These are phyloP conservation scores for Pristiophorus japonicus DNA, from an alignment of 2,113 vertebrate species.

Conservation along the genomic window DNA sequence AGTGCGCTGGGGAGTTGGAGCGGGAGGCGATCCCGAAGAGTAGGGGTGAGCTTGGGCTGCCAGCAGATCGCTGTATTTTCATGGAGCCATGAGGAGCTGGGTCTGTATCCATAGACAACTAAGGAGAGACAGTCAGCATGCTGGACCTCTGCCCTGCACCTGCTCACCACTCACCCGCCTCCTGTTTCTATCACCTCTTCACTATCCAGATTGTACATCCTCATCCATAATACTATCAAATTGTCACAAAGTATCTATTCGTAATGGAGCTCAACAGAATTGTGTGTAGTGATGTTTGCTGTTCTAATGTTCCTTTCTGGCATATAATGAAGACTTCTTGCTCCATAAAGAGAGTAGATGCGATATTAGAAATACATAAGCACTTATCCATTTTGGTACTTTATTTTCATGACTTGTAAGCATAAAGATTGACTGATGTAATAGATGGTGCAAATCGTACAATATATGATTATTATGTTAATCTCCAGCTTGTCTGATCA, in stretches of 20 bases:
- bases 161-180: not conserved
- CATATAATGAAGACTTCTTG: not conserved
- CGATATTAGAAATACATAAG: not conserved
- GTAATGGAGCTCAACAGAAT: no score
- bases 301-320: not conserved
- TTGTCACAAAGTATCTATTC: not conserved
- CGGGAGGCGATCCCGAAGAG: not conserved
- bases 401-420: not conserved
- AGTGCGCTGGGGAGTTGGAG: not conserved
- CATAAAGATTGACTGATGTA: not conserved
- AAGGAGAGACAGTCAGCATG: not conserved
- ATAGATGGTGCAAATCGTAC: not conserved
- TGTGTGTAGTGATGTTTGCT: not conserved
- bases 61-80: not conserved
- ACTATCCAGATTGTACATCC: not conserved
- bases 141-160: not conserved
- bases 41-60: not conserved
- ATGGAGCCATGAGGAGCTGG: not conserved
- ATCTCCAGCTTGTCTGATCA: not conserved
- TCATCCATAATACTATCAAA: not conserved
- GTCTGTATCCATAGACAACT: not conserved
- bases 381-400: not conserved
- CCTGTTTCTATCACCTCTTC: not conserved
- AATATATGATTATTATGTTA: not conserved
- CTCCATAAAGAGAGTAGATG: not conserved